Percentiles rank a stretch among this genome's conserved stretches.
These are phyloP conservation scores for Naja naja DNA, from an alignment of 2,113 vertebrate genomes.

Conservation along the genomic window DNA sequence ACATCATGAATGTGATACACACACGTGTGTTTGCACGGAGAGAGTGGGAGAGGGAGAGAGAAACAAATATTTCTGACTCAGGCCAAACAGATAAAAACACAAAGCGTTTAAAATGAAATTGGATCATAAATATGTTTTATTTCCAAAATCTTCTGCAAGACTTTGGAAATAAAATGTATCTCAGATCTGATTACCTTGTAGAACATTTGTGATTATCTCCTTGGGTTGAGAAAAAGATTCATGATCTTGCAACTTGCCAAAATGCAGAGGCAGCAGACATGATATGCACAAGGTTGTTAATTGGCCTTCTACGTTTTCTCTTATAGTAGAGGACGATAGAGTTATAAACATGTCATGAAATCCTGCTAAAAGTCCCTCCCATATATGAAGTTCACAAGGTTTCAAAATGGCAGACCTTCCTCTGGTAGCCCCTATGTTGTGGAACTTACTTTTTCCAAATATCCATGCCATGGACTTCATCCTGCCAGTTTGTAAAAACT, in stretches of 20 bases:
- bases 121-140: neutral
- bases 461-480: neutral
- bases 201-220: neutral
- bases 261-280: neutral
- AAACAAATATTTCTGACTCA: neutral
- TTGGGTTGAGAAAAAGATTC: neutral
- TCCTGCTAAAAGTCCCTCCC: neutral
- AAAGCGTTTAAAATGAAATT: neutral
- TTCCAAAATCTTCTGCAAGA: neutral
- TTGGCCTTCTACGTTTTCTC: neutral
- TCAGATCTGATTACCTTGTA: neutral
- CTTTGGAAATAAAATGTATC: neutral
- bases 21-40: too few relatives aligned
- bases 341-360: neutral
- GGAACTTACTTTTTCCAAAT: neutral
- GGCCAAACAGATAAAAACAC: neutral
- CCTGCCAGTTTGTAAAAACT: neutral
- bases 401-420: neutral
- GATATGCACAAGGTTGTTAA: neutral
- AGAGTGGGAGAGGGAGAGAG: too few relatives aligned
- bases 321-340: neutral
- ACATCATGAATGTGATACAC: neutral
- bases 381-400: neutral
- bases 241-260: neutral
- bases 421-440: neutral